Conservation (phyloP, 2,113 vertebrate genomes). For the Mormoops blainvillei region DNA sequence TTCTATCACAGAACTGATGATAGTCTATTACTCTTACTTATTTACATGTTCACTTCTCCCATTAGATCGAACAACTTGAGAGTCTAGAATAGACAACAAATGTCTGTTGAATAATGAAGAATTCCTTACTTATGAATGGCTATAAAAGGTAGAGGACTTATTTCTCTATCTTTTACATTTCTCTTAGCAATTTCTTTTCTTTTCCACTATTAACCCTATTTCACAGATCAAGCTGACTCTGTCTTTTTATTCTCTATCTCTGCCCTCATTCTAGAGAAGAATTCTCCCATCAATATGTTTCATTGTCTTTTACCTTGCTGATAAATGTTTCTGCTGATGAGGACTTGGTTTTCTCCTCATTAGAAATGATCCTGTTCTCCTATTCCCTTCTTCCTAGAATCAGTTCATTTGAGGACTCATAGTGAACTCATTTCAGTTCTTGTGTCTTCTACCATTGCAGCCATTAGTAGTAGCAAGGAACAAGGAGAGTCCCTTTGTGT, state of each 20-base stretch:
- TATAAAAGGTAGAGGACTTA: neutral
- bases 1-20: neutral
- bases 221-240: neutral
- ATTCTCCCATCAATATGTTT: neutral
- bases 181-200: neutral
- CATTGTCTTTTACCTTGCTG: neutral
- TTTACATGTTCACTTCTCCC: neutral
- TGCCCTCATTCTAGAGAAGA: neutral
- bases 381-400: neutral
- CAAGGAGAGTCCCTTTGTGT: neutral
- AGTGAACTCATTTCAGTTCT: neutral
- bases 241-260: neutral
- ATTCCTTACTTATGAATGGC: neutral
- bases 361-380: neutral
- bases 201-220: neutral
- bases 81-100: neutral
- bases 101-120: constrained; percentile 17
- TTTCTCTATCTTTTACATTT: neutral
- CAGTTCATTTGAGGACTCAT: neutral
- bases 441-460: neutral
- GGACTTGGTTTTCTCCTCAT: neutral
- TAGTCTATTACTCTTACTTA: neutral
- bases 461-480: neutral
- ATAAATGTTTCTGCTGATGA: neutral
- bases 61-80: neutral